phyloP scores from a whole-genome alignment of 2,797 vertebrate species.

The Lithobates pipiens region DNA sequence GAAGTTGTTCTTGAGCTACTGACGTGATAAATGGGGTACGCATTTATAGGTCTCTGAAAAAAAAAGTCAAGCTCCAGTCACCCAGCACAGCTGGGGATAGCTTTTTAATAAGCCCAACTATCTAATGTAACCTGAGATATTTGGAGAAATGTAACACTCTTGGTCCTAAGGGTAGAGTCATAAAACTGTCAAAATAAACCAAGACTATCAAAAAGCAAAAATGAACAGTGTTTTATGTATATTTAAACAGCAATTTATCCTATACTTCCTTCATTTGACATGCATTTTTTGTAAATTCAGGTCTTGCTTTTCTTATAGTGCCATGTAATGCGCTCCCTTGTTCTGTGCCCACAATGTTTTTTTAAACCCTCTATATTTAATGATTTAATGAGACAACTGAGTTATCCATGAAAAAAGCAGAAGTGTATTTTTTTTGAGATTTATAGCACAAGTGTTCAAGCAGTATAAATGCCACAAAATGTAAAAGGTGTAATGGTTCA shows the following conservation, averaged over 20 bases:
- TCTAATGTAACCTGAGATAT: constrained; percentile 54
- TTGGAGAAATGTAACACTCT: constrained; percentile 49
- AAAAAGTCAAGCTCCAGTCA: constrained; percentile 24
- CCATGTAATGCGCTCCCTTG: constrained; percentile 1
- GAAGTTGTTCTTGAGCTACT: constrained; percentile 11
- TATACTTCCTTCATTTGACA: constrained; percentile 23
- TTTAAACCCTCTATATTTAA: constrained; percentile 14
- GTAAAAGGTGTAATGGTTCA: too few species aligned
- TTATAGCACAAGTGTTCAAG: too few species aligned
- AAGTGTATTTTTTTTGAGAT: too few species aligned
- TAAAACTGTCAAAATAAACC: constrained; percentile 44
- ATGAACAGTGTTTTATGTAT: constrained; percentile 24
- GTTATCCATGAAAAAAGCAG: constrained; percentile 9
- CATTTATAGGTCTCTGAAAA: constrained; percentile 11
- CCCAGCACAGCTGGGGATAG: constrained; percentile 26
- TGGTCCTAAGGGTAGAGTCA: constrained; percentile 44
- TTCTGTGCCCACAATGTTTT: constrained; percentile 17
- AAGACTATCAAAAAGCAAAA: constrained; percentile 34
- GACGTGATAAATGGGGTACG: constrained; percentile 20
- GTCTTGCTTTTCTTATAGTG: neutral
- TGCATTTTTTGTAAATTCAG: constrained; percentile 13
- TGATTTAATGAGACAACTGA: constrained; percentile 23
- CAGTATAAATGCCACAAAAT: too few species aligned
- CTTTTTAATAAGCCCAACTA: constrained; percentile 26
- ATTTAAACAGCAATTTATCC: constrained; percentile 37